Base-by-base conservation (phyloP, 2,888 invertebrate genomes). In the Nemotelus nigrinus region DNA sequence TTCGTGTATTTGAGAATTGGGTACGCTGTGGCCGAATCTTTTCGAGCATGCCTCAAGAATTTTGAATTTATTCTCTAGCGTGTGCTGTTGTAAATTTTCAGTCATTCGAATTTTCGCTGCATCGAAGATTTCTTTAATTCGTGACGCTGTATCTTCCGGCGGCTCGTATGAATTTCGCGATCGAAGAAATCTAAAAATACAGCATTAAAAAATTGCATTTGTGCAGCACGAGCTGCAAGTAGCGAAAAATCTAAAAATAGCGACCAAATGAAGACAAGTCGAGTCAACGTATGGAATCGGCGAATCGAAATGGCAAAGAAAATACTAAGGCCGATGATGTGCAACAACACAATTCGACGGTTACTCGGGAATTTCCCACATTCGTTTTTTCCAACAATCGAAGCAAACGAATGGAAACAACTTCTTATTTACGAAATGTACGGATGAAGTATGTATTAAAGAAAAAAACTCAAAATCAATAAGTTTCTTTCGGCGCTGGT, bases 1-100 rank as follows among this genome's bases (percentile, higher is more conserved):
- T 68, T 90, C 89, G 83, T 92, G 91, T n/a, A 98, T 87, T 72
- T 92, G 86, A 0, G 95, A 95, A 88, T 95, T 97, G 0, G 97
- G 96, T 8, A 98, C 90, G 79, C 89, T 85, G 85, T 97, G 93
- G 5, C 93, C 88, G 79, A 97, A 93, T 84, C 92, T 91, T 64
- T 91, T 88, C 80, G 89, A 91, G 83, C 95, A 94, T 4, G 91
- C 90, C 50, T 90, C 89, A 3, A 97, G 88, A 6, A 97, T 87
- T 50, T 90, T 87, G 85, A 91, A 96, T 85, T 94, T 93, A 43
- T 85, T 84, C 2, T 79, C 82, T 3, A 85, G 77, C 50, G 82
- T 83, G 0, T 78, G 78, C 3, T 86, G 71, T 60, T 79, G 81
- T n/a, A 84, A 78, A n/a, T 83, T 82, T 0, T 77, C 74, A 7